Base-by-base conservation (phyloP, 2,797 vertebrate species). In the Protosalanx chinensis region DNA sequence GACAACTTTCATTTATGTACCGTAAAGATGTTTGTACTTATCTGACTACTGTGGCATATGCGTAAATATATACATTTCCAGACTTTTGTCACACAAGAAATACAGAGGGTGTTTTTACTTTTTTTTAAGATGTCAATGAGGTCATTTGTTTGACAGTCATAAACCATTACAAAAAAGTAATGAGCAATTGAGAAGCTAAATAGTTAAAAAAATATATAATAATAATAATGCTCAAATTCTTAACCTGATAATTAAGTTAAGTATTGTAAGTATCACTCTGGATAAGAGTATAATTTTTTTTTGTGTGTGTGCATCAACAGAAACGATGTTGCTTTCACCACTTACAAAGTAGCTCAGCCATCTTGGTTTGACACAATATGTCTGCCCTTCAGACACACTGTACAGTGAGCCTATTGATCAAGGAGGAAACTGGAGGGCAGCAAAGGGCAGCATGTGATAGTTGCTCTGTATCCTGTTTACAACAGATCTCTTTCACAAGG, bases 401-500 rank as follows among this genome's bases (percentile, higher is more conserved):
- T 46, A 65, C 3, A 32, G 60, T 64, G 66, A 53, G 18, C 46
- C 27, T 46, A 49, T 63, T 20, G 4, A 65, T 30, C 41, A 57
- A 70, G 68, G 72, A 61, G 64, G 72, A 80, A 73, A 63, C 10
- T 30, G 41, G 32, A 23, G 61, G 30, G 30, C 41, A 73, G 35
- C 67, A 64, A 37, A 72, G 15, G 65, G 73, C n/a, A 80, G 67
- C 87, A 89, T 89, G 87, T 90, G 87, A 91, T 75, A 10, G 46
- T 5, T 10, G 29, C 67, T 73, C 72, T 16, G 74, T 73, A 79
- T 53, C 0, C 64, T 4, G 41, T 13, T 72, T 13, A 89, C 77
- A 87, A 85, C 72, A 70, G 78, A 65, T 67, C 16, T 75, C 84
- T 85, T 84, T 85, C 64, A 81, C 62, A 71, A 13, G 13, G 20